Percentiles rank a stretch among this genome's conserved stretches.
Conservation (phyloP, 2,797 vertebrate species). For the Tragopan temminckii region DNA sequence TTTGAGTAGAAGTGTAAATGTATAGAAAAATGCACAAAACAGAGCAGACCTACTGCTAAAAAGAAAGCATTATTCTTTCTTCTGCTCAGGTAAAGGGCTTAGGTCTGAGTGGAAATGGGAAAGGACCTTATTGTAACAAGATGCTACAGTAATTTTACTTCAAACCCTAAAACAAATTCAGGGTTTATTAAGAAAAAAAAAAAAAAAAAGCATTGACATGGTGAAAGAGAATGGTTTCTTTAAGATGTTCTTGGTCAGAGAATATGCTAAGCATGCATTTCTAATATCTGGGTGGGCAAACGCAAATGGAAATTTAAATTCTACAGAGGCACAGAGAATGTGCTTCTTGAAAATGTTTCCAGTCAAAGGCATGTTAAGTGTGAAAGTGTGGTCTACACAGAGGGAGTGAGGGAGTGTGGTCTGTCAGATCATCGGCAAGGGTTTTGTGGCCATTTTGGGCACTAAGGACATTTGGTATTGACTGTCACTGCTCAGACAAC, state of each 20-base stretch:
- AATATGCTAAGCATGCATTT: slow-evolving; percentile 71
- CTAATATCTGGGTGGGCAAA: slow-evolving; percentile 74
- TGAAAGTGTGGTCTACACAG: slow-evolving; percentile 70
- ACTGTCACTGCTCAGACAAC: slow-evolving; percentile 5
- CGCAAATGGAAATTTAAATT: slow-evolving; percentile 73
- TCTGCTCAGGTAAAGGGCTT: slow-evolving; percentile 36
- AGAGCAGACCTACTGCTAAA: slow-evolving; percentile 44
- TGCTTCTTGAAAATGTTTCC: slow-evolving; percentile 78
- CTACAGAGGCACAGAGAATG: slow-evolving; percentile 74
- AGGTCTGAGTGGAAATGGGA: slow-evolving; percentile 42
- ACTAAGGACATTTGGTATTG: not conserved
- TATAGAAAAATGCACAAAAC: not conserved
- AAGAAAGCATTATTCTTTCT: slow-evolving; percentile 43
- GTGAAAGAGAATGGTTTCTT: slow-evolving; percentile 70
- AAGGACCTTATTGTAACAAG: slow-evolving; percentile 65
- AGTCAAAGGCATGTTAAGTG: slow-evolving; percentile 66
- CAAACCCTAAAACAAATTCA: slow-evolving; percentile 73
- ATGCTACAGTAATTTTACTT: slow-evolving; percentile 67
- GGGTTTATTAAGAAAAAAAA: not conserved
- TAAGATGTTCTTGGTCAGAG: slow-evolving; percentile 71
- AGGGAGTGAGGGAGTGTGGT: slow-evolving; percentile 55
- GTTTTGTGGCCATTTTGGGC: slow-evolving; percentile 10
- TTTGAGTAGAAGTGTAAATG: not conserved
- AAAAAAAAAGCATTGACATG: slow-evolving; percentile 52
- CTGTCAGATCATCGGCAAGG: slow-evolving; percentile 56